Percentiles rank a stretch among this genome's conserved stretches.
Evolutionary conservation across 2,797 vertebrate species (phyloP).

Genomic region (Gallinago solitaria): DNA sequence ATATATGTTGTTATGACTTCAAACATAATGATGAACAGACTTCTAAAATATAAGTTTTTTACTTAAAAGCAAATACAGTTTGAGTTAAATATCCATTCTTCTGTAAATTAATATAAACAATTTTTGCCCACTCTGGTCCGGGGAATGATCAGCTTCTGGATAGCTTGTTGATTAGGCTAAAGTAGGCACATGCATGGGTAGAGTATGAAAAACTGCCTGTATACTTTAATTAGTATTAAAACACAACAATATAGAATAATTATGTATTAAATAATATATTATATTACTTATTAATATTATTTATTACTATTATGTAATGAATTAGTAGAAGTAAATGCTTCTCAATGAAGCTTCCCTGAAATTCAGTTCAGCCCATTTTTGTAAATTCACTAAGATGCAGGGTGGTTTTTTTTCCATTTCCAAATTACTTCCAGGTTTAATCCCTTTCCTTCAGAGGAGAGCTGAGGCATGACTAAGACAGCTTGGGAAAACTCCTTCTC

Average conservation of each 20-base stretch:
- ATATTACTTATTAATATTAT: neutral
- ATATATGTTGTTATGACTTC: neutral
- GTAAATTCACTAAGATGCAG: neutral
- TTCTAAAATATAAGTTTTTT: neutral
- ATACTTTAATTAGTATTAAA: neutral
- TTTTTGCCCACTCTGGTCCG: neutral
- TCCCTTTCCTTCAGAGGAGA: neutral
- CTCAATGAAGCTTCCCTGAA: neutral
- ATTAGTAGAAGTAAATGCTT: neutral
- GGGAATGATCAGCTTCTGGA: neutral
- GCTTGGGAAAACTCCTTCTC: neutral
- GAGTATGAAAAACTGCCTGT: neutral
- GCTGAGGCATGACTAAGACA: neutral
- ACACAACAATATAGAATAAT: neutral
- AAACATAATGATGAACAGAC: neutral
- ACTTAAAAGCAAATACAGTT: neutral
- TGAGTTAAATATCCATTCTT: neutral
- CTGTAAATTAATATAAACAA: neutral
- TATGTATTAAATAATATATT: neutral
- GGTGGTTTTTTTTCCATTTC: neutral
- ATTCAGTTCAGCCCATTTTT: neutral
- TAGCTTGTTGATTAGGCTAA: neutral
- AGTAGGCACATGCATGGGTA: neutral
- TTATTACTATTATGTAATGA: neutral
- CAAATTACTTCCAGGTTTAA: neutral